phyloP scores from a whole-genome alignment of 2,888 invertebrate species.

The Orthosia incerta region DNA sequence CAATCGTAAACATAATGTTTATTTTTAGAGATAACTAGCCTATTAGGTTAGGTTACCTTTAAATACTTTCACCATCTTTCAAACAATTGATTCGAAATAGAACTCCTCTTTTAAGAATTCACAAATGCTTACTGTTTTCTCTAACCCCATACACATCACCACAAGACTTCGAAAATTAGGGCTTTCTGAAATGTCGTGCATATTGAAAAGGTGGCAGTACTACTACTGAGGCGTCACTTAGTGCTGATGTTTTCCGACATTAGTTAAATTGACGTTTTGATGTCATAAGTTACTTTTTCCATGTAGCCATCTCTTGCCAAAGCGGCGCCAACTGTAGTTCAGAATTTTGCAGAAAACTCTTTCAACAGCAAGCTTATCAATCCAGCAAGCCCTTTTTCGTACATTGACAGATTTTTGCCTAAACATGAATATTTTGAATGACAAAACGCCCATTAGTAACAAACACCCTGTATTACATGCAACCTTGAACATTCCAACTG shows the following conservation, averaged over 20 bases:
- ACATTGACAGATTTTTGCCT: not conserved
- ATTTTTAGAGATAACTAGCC: not conserved
- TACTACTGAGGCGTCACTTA: too few species aligned
- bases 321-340: too few species aligned
- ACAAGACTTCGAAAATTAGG: not conserved
- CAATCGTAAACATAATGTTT: slow-evolving; percentile 10
- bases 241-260: too few species aligned
- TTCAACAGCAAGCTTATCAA: too few species aligned
- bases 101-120: not conserved
- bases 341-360: too few species aligned
- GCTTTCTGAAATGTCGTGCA: too few species aligned
- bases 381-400: not conserved
- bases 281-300: too few species aligned
- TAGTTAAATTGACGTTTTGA: too few species aligned
- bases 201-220: too few species aligned
- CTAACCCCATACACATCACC: too few species aligned
- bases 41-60: slow-evolving; percentile 9
- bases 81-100: not conserved
- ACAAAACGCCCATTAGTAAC: not conserved
- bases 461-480: not conserved
- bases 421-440: not conserved
- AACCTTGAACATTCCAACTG: slow-evolving; percentile 1
- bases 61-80: not conserved
- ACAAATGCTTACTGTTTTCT: not conserved
- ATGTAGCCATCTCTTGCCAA: too few species aligned